A percentile compares a stretch with the other conserved stretches of the same genome.
These are phyloP conservation scores for Zophobas morio DNA, from an alignment of 1,140 invertebrate species.

Conservation along the genomic window DNA sequence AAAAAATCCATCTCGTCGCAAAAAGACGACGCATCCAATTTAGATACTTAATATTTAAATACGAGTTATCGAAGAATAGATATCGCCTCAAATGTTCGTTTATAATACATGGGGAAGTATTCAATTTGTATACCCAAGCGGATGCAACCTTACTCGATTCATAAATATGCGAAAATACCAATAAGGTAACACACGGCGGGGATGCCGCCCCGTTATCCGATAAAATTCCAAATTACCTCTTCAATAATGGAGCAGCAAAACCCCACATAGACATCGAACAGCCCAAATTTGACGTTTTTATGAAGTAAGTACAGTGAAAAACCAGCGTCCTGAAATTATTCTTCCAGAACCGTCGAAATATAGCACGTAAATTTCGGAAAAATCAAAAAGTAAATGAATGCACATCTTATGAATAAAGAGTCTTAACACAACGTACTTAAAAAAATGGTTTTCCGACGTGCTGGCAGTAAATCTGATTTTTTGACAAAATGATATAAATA, in stretches of 20 bases:
- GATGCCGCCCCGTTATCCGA: conserved; percentile 44
- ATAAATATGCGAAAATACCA: conserved; percentile 57
- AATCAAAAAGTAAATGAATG: too few species aligned
- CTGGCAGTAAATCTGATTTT: too few species aligned
- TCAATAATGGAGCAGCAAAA: conserved; percentile 48
- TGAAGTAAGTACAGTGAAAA: too few species aligned
- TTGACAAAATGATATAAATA: too few species aligned
- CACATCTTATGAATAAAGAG: too few species aligned
- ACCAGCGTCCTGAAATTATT: too few species aligned
- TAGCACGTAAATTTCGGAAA: too few species aligned
- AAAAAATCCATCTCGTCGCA: conserved; percentile 51
- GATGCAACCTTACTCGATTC: conserved; percentile 46
- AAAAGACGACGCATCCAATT: conserved; percentile 52
- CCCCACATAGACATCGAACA: conserved; percentile 10
- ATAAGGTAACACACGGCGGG: conserved; percentile 49
- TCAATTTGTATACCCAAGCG: conserved; percentile 55
- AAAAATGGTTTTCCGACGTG: too few species aligned
- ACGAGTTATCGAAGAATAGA: conserved; percentile 59
- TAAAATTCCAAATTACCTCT: conserved; percentile 51
- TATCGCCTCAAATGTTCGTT: conserved; percentile 58
- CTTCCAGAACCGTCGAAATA: too few species aligned
- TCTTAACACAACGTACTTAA: too few species aligned
- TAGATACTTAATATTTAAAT: conserved; percentile 59
- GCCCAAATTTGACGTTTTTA: too few species aligned
- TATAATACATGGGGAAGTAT: conserved; percentile 60